Base-by-base conservation (phyloP, 2,797 vertebrate species). In the Propithecus deckenii region DNA sequence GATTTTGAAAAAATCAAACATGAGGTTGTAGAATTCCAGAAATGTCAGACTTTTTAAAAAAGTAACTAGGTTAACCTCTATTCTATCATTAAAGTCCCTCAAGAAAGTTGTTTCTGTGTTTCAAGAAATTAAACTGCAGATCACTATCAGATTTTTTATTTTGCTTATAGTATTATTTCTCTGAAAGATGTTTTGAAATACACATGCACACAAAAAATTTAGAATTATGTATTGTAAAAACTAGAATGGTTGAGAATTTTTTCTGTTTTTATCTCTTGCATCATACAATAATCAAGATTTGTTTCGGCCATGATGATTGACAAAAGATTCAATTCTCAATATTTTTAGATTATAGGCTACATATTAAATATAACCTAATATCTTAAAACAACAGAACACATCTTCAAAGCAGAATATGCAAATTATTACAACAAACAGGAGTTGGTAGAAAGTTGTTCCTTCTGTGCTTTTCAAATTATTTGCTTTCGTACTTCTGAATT, bases 111-210 rank as follows among this genome's bases (percentile, higher is more conserved):
- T 28, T 90, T 71, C 69, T 61, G 0, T 23, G 11, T 86, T 81
- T 90, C 30, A 83, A 96, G 79, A 95, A 65, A 65, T 90, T 90
- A 90, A 72, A 88, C 15, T 35, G 10, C 35, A n/a, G 7, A 38
- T 74, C 17, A 28, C 11, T 71, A 17, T 87, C 59, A 91, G 28
- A 12, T 61, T 92, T 95, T 72, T 71, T 17, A 7, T 88, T 69
- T 91, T 89, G 22, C 35, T 93, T 12, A 86, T 86, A 65, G 12
- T 41, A 74, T 84, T 72, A 59, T 69, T 65, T 93, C 43, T 76
- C 15, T 85, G 32, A 81, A 93, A 71, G 18, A 7, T 78, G 15
- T 76, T 91, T 55, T 74, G 43, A 89, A 95, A 93, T 74, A 52
- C 9, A 71, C 38, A 55, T 72, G 48, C 17, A 61, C 32, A 52